A percentile compares a stretch with the other conserved stretches of the same genome.
These are phyloP conservation scores for Chelonia mydas DNA, from an alignment of 2,797 vertebrate genomes.

Conservation along the genomic window DNA sequence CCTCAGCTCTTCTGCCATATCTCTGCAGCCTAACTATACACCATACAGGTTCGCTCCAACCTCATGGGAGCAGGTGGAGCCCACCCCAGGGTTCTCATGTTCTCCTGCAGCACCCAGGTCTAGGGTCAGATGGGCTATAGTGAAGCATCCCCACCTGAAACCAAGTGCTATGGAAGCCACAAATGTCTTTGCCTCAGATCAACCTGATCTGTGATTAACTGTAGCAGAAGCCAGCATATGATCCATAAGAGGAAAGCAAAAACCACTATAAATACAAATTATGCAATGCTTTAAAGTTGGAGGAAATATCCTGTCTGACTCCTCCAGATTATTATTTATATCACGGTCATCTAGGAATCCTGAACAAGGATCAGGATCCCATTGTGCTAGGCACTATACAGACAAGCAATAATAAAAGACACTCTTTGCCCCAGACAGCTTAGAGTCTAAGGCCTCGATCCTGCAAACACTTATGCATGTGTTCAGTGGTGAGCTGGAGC, in stretches of 20 bases:
- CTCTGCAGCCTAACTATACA: neutral
- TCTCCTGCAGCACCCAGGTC: too few species aligned
- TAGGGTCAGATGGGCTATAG: too few species aligned
- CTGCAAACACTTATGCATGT: neutral
- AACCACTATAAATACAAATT: conserved; percentile 16
- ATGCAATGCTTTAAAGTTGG: conserved; percentile 41
- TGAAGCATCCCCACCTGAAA: too few species aligned
- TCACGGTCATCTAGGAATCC: neutral
- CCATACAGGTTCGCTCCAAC: too few species aligned
- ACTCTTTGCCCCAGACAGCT: conserved; percentile 21
- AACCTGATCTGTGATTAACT: neutral
- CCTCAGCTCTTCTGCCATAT: too few species aligned
- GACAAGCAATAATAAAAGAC: neutral
- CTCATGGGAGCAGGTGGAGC: too few species aligned
- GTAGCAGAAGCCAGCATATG: neutral
- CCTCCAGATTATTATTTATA: conserved; percentile 27
- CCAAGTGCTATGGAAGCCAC: too few species aligned
- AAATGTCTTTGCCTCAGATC: too few species aligned
- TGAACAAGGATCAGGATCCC: conserved; percentile 17
- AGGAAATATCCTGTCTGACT: conserved; percentile 15
- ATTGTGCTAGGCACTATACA: conserved; percentile 1
- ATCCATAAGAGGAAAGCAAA: conserved; percentile 7
- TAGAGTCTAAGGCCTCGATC: neutral
- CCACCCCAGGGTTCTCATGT: too few species aligned
- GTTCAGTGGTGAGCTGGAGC: too few species aligned